Evolutionary conservation across 2,113 vertebrate genomes (phyloP).

Genomic region (Phyllostomus hastatus): DNA sequence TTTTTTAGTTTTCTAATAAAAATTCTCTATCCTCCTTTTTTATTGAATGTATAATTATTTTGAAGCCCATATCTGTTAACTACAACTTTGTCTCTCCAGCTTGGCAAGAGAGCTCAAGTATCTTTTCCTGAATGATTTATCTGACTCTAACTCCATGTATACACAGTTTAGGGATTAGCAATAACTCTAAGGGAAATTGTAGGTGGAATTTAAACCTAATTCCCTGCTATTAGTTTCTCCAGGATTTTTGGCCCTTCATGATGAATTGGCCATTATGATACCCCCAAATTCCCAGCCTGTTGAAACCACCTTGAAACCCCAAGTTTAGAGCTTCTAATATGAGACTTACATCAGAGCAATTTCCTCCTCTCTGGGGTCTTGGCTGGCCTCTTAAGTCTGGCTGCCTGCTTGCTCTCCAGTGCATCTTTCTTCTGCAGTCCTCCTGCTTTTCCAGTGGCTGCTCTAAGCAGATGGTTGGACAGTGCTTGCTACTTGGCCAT

Average conservation of each 20-base stretch:
- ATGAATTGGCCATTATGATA: not conserved
- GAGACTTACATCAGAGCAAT: not conserved
- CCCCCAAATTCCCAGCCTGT: not conserved
- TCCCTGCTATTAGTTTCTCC: not conserved
- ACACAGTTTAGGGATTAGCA: not conserved
- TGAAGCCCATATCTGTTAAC: not conserved
- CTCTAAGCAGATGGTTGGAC: not conserved
- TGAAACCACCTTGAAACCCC: not conserved
- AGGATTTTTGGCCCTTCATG: not conserved
- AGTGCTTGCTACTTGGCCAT: not conserved
- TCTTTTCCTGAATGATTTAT: not conserved
- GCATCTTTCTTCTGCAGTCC: not conserved
- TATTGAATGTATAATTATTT: not conserved
- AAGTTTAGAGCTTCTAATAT: not conserved
- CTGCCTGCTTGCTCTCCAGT: not conserved
- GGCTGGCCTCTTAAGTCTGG: not conserved
- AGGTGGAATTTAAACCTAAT: not conserved
- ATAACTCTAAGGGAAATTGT: not conserved
- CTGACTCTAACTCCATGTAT: not conserved
- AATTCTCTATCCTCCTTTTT: not conserved
- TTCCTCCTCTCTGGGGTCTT: not conserved
- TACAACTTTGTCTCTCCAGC: not conserved
- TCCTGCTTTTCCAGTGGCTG: not conserved
- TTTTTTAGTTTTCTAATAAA: not conserved
- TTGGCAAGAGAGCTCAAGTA: not conserved